phyloP scores from a whole-genome alignment of 2,113 vertebrate genomes.

The Hassar affinis region DNA sequence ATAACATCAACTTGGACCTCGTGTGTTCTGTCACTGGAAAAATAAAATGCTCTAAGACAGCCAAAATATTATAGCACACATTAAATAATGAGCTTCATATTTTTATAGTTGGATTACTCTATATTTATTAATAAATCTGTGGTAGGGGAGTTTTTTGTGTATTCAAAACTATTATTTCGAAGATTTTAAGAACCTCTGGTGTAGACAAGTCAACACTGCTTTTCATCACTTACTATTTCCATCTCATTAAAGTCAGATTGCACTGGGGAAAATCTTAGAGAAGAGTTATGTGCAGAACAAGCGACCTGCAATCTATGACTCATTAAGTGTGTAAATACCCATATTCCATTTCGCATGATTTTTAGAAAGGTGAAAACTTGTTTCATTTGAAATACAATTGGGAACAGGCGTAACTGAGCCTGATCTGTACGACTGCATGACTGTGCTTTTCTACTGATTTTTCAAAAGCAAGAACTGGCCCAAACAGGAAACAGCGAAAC shows the following conservation, averaged over 20 bases:
- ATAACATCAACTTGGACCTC: neutral
- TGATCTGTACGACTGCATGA: neutral
- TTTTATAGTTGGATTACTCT: neutral
- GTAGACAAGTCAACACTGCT: neutral
- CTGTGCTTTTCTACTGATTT: neutral
- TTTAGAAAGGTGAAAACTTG: neutral
- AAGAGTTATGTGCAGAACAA: neutral
- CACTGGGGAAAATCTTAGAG: neutral
- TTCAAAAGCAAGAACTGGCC: neutral
- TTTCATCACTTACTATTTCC: neutral
- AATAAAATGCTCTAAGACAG: neutral
- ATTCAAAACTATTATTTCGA: neutral
- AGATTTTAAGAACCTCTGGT: neutral
- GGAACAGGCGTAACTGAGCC: neutral
- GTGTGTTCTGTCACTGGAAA: neutral
- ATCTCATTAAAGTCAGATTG: constrained; percentile 21
- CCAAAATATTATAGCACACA: neutral
- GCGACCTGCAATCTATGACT: neutral
- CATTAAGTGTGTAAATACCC: neutral
- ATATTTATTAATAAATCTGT: neutral
- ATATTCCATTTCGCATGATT: neutral
- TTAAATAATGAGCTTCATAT: neutral
- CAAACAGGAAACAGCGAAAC: neutral
- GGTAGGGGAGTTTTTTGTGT: neutral
- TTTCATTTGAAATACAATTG: neutral